Percentiles rank a stretch among this genome's conserved stretches.
Evolutionary conservation across 2,888 invertebrate species (phyloP).

Genomic region (Gari tellinella): DNA sequence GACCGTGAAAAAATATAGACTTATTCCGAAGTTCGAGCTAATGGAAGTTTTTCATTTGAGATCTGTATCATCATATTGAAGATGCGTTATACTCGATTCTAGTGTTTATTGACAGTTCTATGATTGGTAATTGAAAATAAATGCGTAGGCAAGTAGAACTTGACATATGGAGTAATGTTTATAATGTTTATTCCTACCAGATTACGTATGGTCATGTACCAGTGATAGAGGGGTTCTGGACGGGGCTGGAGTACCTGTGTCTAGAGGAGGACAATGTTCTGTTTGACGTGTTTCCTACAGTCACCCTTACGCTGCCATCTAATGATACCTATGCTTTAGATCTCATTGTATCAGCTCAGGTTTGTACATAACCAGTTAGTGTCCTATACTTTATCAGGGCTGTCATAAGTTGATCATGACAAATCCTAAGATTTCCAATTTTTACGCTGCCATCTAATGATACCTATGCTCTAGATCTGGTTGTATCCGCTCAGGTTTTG

Average conservation of each 20-base stretch:
- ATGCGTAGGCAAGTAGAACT: no score
- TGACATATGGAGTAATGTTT: no score
- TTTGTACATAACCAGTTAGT: conserved; percentile 58
- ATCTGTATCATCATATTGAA: no score
- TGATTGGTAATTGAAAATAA: no score
- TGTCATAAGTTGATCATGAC: no score
- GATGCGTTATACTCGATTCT: no score
- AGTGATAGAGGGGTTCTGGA: conserved; percentile 77
- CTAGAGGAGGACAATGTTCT: conserved; percentile 69
- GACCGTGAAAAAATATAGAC: no score
- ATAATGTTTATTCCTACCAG: not conserved
- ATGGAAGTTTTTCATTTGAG: no score
- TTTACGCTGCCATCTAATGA: conserved; percentile 72
- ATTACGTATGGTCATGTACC: not conserved
- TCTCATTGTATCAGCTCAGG: conserved; percentile 80
- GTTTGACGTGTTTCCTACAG: conserved; percentile 76
- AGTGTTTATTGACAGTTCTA: no score
- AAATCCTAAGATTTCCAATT: conserved; percentile 77
- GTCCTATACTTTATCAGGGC: no score
- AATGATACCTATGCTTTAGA: conserved; percentile 74
- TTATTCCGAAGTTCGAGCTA: no score
- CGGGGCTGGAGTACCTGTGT: conserved; percentile 78
- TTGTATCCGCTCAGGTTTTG: conserved; percentile 81
- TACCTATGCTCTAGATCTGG: conserved; percentile 76
- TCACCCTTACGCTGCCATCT: conserved; percentile 75